Base-by-base conservation (phyloP, 2,797 vertebrate species). In the Phyllotis vaccarum region DNA sequence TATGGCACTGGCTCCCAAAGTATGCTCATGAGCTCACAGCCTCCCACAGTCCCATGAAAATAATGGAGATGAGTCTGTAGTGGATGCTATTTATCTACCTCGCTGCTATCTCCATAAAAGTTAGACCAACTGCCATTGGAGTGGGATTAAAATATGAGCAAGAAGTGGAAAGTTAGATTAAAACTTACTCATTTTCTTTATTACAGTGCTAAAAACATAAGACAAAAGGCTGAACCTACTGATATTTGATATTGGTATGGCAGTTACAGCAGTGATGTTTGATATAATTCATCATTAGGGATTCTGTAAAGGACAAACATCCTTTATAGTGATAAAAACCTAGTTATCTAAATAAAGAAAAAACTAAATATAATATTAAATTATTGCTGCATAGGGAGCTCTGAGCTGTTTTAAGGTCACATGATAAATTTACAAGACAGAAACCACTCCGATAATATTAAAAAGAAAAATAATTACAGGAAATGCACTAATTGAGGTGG, bases 291-390 rank as follows among this genome's bases (percentile, higher is more conserved):
- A 66, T 34, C 4, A 76, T 43, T 21, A 27, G 37, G 86, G 29
- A 83, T 46, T 87, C 54, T 86, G 31, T n/a, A 89, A 95, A 81
- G 49, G 31, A 24, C 56, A 46, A 89, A 12, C 9, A 22, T n/a
- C n/a, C n/a, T n/a, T n/a, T n/a, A n/a, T n/a, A n/a, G n/a, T n/a
- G n/a, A n/a, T n/a, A n/a, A 21, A 95, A 88, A 58, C 9, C 60
- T 29, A 95, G 27, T 76, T 87, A 68, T 92, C 22, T 9, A 54
- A 54, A 37, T 66, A 58, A 86, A 91, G 52, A 62, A 86, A 79
- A 68, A 90, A 83, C n/a, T 5, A 80, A 14, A 70, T 21, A 21
- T 9, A 62, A 5, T 24, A 46, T 37, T 72, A 78, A 85, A 60
- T 89, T 74, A 64, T 31, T 85, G 54, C 24, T 78, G 2, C 19